phyloP scores from a whole-genome alignment of 2,888 invertebrate species.

The Sminthurinus aureus region DNA sequence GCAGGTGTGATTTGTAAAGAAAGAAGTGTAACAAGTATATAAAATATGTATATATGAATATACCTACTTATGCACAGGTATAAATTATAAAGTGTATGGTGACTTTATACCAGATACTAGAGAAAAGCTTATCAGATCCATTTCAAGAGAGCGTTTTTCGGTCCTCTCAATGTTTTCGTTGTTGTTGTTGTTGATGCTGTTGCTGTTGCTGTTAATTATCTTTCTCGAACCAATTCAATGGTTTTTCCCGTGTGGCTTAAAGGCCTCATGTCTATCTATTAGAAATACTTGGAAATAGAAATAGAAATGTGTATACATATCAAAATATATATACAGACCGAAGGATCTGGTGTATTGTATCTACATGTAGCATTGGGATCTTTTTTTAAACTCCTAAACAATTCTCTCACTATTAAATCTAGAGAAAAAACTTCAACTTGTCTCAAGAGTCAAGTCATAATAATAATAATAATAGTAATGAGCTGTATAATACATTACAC shows the following conservation, averaged over 20 bases:
- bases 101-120: too few relatives aligned
- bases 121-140: constrained; percentile 31
- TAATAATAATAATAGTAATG: constrained; percentile 32
- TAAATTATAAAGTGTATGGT: too few relatives aligned
- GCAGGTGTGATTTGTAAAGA: constrained; percentile 53
- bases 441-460: constrained; percentile 16
- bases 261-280: neutral
- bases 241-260: constrained; percentile 21
- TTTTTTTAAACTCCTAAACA: constrained; percentile 1
- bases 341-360: too few relatives aligned
- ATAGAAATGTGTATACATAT: neutral
- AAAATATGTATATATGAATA: neutral
- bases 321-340: too few relatives aligned
- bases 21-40: constrained; percentile 17
- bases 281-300: too few relatives aligned
- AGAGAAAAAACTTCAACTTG: constrained; percentile 8
- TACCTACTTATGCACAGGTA: too few relatives aligned
- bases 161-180: constrained; percentile 4
- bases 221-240: constrained; percentile 42
- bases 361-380: neutral
- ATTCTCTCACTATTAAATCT: neutral
- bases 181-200: neutral
- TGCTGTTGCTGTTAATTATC: constrained; percentile 38
- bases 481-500: constrained; percentile 12
- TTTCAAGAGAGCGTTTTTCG: constrained; percentile 22